Percentiles rank a stretch among this genome's conserved stretches.
Evolutionary conservation across 2,797 vertebrate genomes (phyloP).

Genomic region (Chelidonichthys spinosus): DNA sequence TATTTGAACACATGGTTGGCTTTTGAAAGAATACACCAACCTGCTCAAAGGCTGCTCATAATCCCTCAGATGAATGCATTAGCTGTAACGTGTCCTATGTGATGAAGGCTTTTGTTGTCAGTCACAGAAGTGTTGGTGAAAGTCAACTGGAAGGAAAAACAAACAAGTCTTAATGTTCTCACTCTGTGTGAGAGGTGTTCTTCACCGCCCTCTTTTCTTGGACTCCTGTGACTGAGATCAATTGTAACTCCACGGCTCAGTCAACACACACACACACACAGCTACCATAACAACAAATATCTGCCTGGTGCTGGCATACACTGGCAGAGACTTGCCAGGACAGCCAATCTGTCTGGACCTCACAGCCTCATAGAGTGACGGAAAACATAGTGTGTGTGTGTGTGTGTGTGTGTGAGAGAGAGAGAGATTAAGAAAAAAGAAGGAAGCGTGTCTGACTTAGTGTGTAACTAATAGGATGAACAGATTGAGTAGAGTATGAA

Average conservation of each 20-base stretch:
- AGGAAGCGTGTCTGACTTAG: background rate
- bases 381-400: conserved; percentile 30
- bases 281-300: conserved; percentile 33
- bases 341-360: conserved; percentile 67
- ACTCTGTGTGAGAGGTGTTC: conserved; percentile 23
- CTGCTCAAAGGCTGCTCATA: background rate
- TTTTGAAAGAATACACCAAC: background rate
- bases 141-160: conserved; percentile 13
- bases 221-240: conserved; percentile 51
- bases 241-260: conserved; percentile 47
- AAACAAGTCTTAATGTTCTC: conserved; percentile 1
- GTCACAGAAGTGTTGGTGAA: background rate
- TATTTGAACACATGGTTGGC: background rate
- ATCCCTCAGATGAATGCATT: background rate
- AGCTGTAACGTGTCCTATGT: background rate
- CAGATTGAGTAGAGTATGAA: background rate
- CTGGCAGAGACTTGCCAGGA: conserved; percentile 46
- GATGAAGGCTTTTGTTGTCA: background rate
- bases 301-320: conserved; percentile 44
- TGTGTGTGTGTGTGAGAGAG: background rate
- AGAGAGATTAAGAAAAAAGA: background rate
- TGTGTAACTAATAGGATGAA: conserved; percentile 5
- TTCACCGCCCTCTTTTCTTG: conserved; percentile 28
- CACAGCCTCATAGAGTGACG: conserved; percentile 48
- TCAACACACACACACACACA: conserved; percentile 34